phyloP scores from a whole-genome alignment of 1,140 invertebrate species.

The Doryteuthis pealeii region DNA sequence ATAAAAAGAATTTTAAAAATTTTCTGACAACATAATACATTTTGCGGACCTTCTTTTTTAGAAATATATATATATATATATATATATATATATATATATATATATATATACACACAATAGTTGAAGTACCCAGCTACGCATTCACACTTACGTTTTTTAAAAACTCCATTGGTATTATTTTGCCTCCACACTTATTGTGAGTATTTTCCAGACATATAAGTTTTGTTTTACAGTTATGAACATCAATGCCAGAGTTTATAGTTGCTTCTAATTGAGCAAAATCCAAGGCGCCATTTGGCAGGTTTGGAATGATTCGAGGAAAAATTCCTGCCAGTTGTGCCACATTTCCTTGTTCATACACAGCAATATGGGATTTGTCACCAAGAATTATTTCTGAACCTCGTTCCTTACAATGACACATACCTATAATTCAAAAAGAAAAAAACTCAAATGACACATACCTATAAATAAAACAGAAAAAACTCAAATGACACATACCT shows the following conservation, averaged over 20 bases:
- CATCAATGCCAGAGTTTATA: slow-evolving; percentile 67
- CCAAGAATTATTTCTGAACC: slow-evolving; percentile 86
- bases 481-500: too few relatives aligned
- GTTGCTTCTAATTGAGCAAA: slow-evolving; percentile 70
- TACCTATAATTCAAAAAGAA: slow-evolving; percentile 69
- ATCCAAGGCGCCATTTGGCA: slow-evolving; percentile 83
- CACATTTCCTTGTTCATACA: slow-evolving; percentile 81
- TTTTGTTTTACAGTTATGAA: slow-evolving; percentile 75
- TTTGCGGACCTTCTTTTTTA: too few relatives aligned
- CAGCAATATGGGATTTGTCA: slow-evolving; percentile 77
- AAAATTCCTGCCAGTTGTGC: slow-evolving; percentile 77
- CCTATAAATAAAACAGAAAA: too few relatives aligned
- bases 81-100: too few relatives aligned
- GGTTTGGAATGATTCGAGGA: slow-evolving; percentile 72
- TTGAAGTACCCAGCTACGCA: too few relatives aligned
- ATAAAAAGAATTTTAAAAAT: too few relatives aligned
- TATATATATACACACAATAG: too few relatives aligned
- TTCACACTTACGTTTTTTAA: slow-evolving; percentile 69
- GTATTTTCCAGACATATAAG: slow-evolving; percentile 90
- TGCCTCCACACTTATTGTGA: slow-evolving; percentile 86
- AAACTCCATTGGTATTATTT: slow-evolving; percentile 77
- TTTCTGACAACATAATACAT: too few relatives aligned
- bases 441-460: too few relatives aligned
- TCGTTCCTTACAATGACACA: slow-evolving; percentile 83
- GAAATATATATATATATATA: too few relatives aligned